phyloP scores from a whole-genome alignment of 2,113 vertebrate genomes.

The Aplodontia rufa region DNA sequence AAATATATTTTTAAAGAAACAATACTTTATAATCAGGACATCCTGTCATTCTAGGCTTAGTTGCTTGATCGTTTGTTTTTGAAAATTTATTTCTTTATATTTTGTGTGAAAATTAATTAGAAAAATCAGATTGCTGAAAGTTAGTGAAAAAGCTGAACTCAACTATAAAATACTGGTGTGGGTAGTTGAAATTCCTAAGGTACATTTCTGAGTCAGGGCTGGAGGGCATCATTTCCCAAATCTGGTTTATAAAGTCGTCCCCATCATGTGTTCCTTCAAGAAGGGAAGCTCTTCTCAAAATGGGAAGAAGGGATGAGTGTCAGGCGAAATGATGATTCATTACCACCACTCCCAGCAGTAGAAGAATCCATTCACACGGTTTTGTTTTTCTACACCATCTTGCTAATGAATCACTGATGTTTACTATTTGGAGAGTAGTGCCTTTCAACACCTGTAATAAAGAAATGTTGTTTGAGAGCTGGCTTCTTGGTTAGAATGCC shows the following conservation, averaged over 20 bases:
- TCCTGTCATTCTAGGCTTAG: not conserved
- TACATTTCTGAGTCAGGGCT: conserved; percentile 32
- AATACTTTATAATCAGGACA: not conserved
- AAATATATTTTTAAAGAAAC: conserved; percentile 25
- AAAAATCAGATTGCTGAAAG: not conserved
- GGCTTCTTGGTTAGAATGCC: conserved; percentile 60
- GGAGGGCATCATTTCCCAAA: not conserved
- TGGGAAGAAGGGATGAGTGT: conserved; percentile 63
- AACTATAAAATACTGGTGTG: not conserved
- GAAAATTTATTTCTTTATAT: not conserved
- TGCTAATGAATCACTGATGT: conserved; percentile 81
- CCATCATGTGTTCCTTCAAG: conserved; percentile 51
- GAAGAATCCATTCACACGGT: conserved; percentile 78
- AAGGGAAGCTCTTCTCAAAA: conserved; percentile 51
- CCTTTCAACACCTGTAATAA: conserved; percentile 75
- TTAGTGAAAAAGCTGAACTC: conserved; percentile 16
- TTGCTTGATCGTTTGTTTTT: too few relatives aligned
- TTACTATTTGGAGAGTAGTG: conserved; percentile 74
- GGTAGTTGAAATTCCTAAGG: not conserved
- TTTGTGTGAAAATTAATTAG: not conserved
- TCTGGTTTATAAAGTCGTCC: conserved; percentile 43
- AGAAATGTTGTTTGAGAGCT: conserved; percentile 73
- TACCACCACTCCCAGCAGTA: conserved; percentile 57
- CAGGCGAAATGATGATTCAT: conserved; percentile 75
- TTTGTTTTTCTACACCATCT: conserved; percentile 74